Evolutionary conservation across 92 coral and sea anemone genomes (phyloP), one percentile per base, ranked within the genome.

Genomic region (Zoanthus sansibaricus): DNA sequence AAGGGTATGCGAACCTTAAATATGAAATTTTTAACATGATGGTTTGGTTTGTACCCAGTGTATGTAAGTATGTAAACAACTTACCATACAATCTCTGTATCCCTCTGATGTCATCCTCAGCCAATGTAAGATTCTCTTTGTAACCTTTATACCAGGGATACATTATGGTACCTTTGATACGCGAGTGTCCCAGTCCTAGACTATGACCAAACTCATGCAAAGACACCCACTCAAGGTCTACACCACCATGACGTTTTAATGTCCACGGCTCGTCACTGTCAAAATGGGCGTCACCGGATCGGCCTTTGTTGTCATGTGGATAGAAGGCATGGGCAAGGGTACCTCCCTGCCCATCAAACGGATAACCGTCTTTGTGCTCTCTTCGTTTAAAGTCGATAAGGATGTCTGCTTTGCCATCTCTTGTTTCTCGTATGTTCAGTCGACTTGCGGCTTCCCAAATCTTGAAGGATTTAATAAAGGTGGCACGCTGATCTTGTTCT

Each of bases 151-250:
- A 95, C 90, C 86, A 91, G 61, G 99, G 99, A 82, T 88, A 97
- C 99, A 97, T 97, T 21, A 97, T 88, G 11, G 99, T 96, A 0
- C 87, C 89, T 49, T 67, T 72, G 46, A 88, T 51, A 1, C 82
- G 78, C 30, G 99, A 97, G 78, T 97, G 99, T 68, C 91, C 99
- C 18, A 97, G 97, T 5, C 99, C 99, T 86, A 97, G 47, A 44
- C 97, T 91, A 80, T 97, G 99, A 11, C 99, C 99, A 71, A 97
- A 90, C 84, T 97, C 99, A 86, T 97, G 99, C 0, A 97, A 93
- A 9, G 98, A 94, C 55, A 94, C 89, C 99, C 99, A 97, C 69
- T 87, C 88, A 16, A 97, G 93, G 33, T 97, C 92, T 13, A 93
- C 90, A 14, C 98, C 99, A 6, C 54, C 12, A 1, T 82, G 42